Conservation (phyloP, 2,113 vertebrate species). For the Serilophus lunatus region DNA sequence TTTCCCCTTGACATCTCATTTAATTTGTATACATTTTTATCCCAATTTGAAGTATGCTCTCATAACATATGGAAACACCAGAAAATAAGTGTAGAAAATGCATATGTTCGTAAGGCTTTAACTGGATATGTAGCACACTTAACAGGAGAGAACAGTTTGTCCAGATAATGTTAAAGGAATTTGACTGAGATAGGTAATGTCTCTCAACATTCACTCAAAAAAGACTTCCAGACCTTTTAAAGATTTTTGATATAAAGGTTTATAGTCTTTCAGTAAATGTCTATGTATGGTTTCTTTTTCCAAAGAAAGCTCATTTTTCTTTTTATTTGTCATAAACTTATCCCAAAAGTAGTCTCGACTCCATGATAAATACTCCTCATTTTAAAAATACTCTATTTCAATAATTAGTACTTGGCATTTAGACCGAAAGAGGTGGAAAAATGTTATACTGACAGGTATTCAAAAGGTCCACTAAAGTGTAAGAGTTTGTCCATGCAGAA, state of each 20-base stretch:
- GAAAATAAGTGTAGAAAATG: slow-evolving; percentile 34
- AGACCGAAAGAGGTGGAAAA: background rate
- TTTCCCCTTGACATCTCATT: background rate
- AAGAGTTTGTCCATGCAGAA: background rate
- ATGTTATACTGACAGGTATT: background rate
- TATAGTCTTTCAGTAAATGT: background rate
- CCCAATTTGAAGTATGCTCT: slow-evolving; percentile 14
- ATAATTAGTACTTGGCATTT: slow-evolving; percentile 12
- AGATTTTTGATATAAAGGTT: background rate
- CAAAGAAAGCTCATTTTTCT: background rate
- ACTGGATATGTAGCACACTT: background rate
- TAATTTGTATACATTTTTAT: slow-evolving; percentile 42
- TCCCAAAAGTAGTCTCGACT: background rate
- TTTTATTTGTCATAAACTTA: background rate
- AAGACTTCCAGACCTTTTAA: background rate
- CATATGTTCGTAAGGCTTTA: background rate
- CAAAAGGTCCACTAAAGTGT: background rate
- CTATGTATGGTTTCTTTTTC: background rate
- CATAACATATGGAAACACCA: slow-evolving; percentile 40
- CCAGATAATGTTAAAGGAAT: background rate
- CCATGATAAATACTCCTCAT: background rate
- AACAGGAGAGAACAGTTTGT: background rate
- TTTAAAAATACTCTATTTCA: background rate
- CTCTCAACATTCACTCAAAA: background rate
- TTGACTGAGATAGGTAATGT: background rate